Percentiles rank a stretch among this genome's conserved stretches.
phyloP scores from a whole-genome alignment of 2,113 vertebrate genomes.

The Coryphaenoides rupestris region DNA sequence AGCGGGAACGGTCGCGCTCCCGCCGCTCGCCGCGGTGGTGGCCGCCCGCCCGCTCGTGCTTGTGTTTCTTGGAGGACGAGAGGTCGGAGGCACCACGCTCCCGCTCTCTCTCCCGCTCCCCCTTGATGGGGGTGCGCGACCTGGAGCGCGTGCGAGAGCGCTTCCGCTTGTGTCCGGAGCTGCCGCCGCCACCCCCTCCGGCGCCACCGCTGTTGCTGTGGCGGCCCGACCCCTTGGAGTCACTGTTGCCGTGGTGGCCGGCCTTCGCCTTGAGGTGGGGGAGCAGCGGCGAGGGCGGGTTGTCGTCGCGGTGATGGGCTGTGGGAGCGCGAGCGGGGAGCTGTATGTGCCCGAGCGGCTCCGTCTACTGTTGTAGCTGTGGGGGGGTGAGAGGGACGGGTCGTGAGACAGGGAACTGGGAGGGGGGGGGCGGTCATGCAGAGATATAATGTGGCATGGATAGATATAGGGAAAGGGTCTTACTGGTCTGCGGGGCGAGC shows the following conservation, averaged over 20 bases:
- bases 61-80: constrained; percentile 85
- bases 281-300: not conserved
- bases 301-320: constrained; percentile 34
- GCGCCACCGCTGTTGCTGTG: constrained; percentile 77
- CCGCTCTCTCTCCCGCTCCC: constrained; percentile 80
- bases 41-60: constrained; percentile 79
- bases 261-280: not conserved
- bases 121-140: constrained; percentile 84
- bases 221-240: constrained; percentile 67
- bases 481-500: constrained; percentile 90
- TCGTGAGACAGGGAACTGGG: not conserved
- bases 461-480: constrained; percentile 43
- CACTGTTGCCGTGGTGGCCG: constrained; percentile 81
- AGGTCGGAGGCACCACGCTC: constrained; percentile 75
- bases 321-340: constrained; percentile 87
- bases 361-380: constrained; percentile 91
- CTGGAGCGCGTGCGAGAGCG: constrained; percentile 77
- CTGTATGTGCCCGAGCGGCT: constrained; percentile 97
- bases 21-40: constrained; percentile 86
- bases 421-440: not conserved
- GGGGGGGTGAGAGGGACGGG: constrained; percentile 10
- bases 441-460: too few relatives aligned
- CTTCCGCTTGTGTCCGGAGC: constrained; percentile 87
- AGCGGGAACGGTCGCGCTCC: constrained; percentile 87
- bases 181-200: too few relatives aligned